Evolutionary conservation across 2,888 invertebrate genomes (phyloP).

Genomic region (Chesias legatella): DNA sequence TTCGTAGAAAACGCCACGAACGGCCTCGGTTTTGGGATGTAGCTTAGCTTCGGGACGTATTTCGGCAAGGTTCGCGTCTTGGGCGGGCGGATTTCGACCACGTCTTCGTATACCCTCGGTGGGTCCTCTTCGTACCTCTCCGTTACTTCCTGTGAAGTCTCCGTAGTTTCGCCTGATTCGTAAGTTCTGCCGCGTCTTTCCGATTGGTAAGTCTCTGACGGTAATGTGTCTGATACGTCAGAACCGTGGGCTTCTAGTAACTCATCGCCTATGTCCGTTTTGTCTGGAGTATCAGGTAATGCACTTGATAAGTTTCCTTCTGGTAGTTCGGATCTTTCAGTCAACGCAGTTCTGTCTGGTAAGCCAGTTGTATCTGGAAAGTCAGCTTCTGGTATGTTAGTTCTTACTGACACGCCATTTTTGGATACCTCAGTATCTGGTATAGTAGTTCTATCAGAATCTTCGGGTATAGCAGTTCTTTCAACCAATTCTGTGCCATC

Average conservation of each 20-base stretch:
- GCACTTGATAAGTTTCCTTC: background rate
- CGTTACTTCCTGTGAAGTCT: slow-evolving; percentile 31
- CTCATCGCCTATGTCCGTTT: slow-evolving; percentile 12
- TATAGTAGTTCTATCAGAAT: too few relatives aligned
- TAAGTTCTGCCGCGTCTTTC: slow-evolving; percentile 22
- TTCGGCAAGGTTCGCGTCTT: slow-evolving; percentile 30
- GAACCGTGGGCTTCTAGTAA: slow-evolving; percentile 19
- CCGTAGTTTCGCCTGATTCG: slow-evolving; percentile 33
- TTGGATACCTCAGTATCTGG: too few relatives aligned
- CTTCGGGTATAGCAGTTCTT: too few relatives aligned
- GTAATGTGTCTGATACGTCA: slow-evolving; percentile 16
- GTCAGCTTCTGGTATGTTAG: background rate
- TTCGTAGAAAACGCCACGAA: slow-evolving; percentile 42
- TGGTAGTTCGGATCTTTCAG: background rate
- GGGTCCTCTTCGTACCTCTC: slow-evolving; percentile 31
- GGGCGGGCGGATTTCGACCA: slow-evolving; percentile 29
- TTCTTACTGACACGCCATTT: too few relatives aligned
- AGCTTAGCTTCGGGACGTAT: slow-evolving; percentile 53
- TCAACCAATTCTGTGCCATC: too few relatives aligned
- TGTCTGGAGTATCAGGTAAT: background rate
- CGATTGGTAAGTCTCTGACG: slow-evolving; percentile 20
- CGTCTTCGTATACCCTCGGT: too few relatives aligned
- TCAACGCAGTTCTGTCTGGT: background rate
- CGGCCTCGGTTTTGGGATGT: slow-evolving; percentile 43
- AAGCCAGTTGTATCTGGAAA: background rate